Conservation (phyloP, 2,888 invertebrate genomes). For the Ophonus ardosiacus region DNA sequence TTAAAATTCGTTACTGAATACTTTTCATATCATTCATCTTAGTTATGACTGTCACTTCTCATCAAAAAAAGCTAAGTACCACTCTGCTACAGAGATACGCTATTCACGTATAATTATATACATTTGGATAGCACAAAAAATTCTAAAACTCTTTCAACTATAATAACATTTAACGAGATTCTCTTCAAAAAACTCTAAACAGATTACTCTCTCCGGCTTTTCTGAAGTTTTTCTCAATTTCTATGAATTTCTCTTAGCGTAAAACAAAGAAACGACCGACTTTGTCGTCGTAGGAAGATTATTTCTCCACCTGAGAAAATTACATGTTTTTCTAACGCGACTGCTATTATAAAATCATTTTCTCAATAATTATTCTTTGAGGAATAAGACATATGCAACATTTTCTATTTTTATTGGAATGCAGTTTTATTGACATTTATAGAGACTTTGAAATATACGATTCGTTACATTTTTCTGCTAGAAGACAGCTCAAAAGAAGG, state of each 20-base stretch:
- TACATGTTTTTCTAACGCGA: not conserved
- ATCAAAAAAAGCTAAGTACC: constrained; percentile 33
- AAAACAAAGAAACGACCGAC: not conserved
- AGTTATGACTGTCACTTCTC: constrained; percentile 3
- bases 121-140: constrained; percentile 26
- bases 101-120: constrained; percentile 34
- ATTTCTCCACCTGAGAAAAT: constrained; percentile 16
- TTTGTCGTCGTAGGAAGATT: not conserved
- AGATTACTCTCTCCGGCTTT: constrained; percentile 22
- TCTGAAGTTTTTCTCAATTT: not conserved
- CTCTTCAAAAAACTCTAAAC: constrained; percentile 29
- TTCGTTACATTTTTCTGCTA: not conserved
- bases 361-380: constrained; percentile 9
- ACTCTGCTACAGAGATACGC: constrained; percentile 18
- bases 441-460: not conserved
- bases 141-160: constrained; percentile 45
- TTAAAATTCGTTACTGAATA: too few relatives aligned
- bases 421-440: not conserved
- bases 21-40: not conserved
- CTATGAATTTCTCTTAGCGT: not conserved
- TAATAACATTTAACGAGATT: constrained; percentile 45
- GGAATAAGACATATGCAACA: not conserved
- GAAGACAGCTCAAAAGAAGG: not conserved
- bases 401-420: not conserved
- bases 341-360: constrained; percentile 36